Evolutionary conservation across 1,140 invertebrate genomes (phyloP).

Genomic region (Plectrocnemia conspersa): DNA sequence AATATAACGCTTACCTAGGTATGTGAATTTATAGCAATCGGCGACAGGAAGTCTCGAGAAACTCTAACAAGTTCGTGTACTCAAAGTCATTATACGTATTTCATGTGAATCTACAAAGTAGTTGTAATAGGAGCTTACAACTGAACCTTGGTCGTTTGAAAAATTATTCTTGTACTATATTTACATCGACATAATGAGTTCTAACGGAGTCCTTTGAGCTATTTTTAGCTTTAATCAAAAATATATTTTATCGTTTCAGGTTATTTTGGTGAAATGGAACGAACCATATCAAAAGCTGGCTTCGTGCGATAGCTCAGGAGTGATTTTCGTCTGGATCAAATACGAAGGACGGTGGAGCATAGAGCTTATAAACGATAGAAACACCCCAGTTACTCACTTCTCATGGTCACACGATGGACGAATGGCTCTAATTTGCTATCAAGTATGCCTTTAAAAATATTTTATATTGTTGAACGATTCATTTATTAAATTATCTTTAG

Average conservation of each 20-base stretch:
- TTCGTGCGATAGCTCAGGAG: conserved; percentile 94
- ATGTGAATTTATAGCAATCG: too few relatives aligned
- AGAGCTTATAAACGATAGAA: conserved; percentile 96
- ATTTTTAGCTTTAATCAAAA: too few relatives aligned
- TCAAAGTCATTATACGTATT: too few relatives aligned
- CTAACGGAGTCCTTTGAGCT: too few relatives aligned
- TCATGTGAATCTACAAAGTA: too few relatives aligned
- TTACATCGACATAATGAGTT: too few relatives aligned
- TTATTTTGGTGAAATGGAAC: conserved; percentile 97
- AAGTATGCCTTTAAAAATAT: conserved; percentile 53
- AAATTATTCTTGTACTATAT: too few relatives aligned
- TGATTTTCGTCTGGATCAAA: conserved; percentile 99
- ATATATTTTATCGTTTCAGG: conserved; percentile 63
- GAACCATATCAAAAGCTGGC: conserved; percentile 97
- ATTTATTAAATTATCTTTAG: conserved; percentile 42
- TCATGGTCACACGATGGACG: conserved; percentile 98
- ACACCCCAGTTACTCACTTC: conserved; percentile 93
- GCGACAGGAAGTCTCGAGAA: too few relatives aligned
- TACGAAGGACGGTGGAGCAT: conserved; percentile 99
- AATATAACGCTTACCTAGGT: too few relatives aligned
- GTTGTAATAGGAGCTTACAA: too few relatives aligned
- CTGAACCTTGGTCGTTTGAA: too few relatives aligned
- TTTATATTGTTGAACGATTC: neutral
- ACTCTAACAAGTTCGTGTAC: too few relatives aligned
- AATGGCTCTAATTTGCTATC: conserved; percentile 97